These are phyloP conservation scores for Rhorus exstirpatorius DNA, from an alignment of 2,888 invertebrate species.

Conservation along the genomic window DNA sequence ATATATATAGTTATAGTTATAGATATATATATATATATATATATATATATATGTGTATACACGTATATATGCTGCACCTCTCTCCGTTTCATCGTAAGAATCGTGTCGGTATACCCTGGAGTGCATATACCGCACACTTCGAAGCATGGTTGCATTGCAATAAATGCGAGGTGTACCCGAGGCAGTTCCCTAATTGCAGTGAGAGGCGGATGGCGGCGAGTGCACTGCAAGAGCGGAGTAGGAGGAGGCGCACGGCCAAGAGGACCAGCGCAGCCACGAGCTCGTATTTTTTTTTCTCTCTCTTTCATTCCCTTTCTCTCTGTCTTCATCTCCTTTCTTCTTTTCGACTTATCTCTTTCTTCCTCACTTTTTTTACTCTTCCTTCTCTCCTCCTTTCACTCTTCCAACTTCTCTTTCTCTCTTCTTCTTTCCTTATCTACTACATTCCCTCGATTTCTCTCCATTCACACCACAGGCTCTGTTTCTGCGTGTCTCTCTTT, in stretches of 20 bases:
- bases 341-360: slow-evolving; percentile 39
- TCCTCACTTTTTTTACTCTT: slow-evolving; percentile 25
- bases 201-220: slow-evolving; percentile 70
- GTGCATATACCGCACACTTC: slow-evolving; percentile 48
- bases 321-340: slow-evolving; percentile 80
- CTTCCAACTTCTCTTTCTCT: slow-evolving; percentile 27
- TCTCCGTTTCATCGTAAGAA: slow-evolving; percentile 53
- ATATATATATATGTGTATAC: not conserved
- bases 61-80: slow-evolving; percentile 28
- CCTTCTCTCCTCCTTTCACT: slow-evolving; percentile 28
- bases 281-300: slow-evolving; percentile 49
- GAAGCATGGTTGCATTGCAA: slow-evolving; percentile 77
- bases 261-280: slow-evolving; percentile 68
- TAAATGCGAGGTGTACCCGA: slow-evolving; percentile 80
- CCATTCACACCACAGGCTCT: slow-evolving; percentile 15
- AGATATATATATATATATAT: not conserved
- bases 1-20: not conserved
- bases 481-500: slow-evolving; percentile 27
- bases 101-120: slow-evolving; percentile 61
- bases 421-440: not conserved
- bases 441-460: not conserved
- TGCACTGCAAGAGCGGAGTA: slow-evolving; percentile 78
- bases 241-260: slow-evolving; percentile 75
- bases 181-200: slow-evolving; percentile 82
- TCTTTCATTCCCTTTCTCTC: slow-evolving; percentile 63